These are phyloP conservation scores for Pyralis farinalis DNA, from an alignment of 2,888 invertebrate genomes.

Conservation along the genomic window DNA sequence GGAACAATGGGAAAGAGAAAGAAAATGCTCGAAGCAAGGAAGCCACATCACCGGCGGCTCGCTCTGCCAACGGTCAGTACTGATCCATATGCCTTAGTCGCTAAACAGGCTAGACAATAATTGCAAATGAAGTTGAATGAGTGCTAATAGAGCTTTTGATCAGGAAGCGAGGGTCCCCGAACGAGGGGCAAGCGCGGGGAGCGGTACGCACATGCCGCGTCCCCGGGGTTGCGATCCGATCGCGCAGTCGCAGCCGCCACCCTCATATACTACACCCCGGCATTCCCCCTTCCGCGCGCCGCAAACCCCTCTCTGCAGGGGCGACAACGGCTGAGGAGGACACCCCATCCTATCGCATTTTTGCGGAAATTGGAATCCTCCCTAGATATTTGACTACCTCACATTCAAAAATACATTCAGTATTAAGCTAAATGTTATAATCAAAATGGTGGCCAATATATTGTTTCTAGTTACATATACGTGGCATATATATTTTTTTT, in stretches of 20 bases:
- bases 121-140: slow-evolving; percentile 60
- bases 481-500: too few species aligned
- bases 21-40: slow-evolving; percentile 85
- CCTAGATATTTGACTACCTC: slow-evolving; percentile 39
- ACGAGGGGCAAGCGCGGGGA: slow-evolving; percentile 26
- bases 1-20: slow-evolving; percentile 86
- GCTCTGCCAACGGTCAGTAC: slow-evolving; percentile 83
- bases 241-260: slow-evolving; percentile 55
- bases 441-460: too few species aligned
- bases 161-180: slow-evolving; percentile 24
- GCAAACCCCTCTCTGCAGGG: slow-evolving; percentile 59
- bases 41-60: slow-evolving; percentile 85
- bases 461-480: too few species aligned
- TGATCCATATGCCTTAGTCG: slow-evolving; percentile 1
- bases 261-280: slow-evolving; percentile 27
- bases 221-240: slow-evolving; percentile 40
- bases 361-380: slow-evolving; percentile 71
- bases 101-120: slow-evolving; percentile 45
- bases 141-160: slow-evolving; percentile 55
- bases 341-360: slow-evolving; percentile 59
- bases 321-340: slow-evolving; percentile 35
- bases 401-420: slow-evolving; percentile 22
- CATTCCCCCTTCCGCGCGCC: slow-evolving; percentile 22
- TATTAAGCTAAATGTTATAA: too few species aligned
- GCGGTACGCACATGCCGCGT: slow-evolving; percentile 47